These are phyloP conservation scores for Malurus elegans DNA, from an alignment of 2,113 vertebrate species.

Conservation along the genomic window DNA sequence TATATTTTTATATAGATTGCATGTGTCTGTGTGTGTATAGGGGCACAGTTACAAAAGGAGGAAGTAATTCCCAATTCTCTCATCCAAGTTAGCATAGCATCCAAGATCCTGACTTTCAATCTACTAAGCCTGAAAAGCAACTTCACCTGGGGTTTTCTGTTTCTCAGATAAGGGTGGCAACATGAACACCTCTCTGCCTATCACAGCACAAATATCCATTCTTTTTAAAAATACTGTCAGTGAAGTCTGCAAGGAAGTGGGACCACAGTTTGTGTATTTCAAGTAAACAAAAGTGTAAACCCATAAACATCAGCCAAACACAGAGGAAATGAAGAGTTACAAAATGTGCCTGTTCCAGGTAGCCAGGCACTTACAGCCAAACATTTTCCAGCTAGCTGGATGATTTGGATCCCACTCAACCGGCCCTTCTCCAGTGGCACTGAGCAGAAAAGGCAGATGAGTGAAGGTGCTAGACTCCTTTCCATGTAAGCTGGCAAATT, in stretches of 20 bases:
- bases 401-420: neutral
- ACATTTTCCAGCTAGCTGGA: neutral
- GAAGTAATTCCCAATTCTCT: neutral
- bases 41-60: neutral
- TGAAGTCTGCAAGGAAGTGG: neutral
- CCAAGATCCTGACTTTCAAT: neutral
- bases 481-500: neutral
- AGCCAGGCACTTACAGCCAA: neutral
- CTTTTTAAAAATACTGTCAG: neutral
- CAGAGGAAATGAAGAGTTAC: neutral
- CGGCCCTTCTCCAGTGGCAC: fast-evolving
- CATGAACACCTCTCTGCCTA: neutral
- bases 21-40: fast-evolving
- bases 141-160: neutral
- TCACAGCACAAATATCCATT: neutral
- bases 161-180: neutral
- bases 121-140: neutral
- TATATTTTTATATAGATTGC: neutral
- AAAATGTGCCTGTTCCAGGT: neutral
- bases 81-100: neutral
- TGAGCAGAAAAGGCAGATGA: neutral
- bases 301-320: neutral
- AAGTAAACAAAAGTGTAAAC: neutral
- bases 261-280: neutral
- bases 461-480: fast-evolving